A percentile compares a stretch with the other conserved stretches of the same genome.
Conservation (phyloP, 2,113 vertebrate genomes). For the Macquaria australasica region DNA sequence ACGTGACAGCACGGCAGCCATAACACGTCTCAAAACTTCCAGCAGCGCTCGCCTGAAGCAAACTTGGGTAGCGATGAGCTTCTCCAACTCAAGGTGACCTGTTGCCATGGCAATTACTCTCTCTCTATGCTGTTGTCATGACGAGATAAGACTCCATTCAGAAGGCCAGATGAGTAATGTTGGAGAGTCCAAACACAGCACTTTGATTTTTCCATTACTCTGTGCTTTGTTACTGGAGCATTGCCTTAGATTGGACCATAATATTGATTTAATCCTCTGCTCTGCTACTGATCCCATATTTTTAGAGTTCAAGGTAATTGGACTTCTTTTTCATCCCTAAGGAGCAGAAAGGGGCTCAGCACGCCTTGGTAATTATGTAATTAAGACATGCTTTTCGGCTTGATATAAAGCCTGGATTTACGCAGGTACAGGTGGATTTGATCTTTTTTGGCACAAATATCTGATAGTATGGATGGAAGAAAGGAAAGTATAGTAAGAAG, state of each 20-base stretch:
- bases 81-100: constrained; percentile 75
- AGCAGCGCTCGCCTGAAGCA: constrained; percentile 30
- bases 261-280: constrained; percentile 74
- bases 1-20: background rate
- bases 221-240: constrained; percentile 70
- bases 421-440: constrained; percentile 4
- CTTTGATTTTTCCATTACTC: constrained; percentile 77
- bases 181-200: constrained; percentile 63
- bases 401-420: constrained; percentile 31
- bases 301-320: constrained; percentile 68
- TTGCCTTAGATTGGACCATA: constrained; percentile 65
- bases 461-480: background rate
- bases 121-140: constrained; percentile 64
- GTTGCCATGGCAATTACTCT: constrained; percentile 74
- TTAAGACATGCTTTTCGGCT: constrained; percentile 31
- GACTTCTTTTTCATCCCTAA: constrained; percentile 44
- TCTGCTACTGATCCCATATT: constrained; percentile 49
- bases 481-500: background rate
- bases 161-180: constrained; percentile 62
- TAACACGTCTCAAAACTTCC: constrained; percentile 14
- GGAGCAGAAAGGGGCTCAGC: constrained; percentile 34
- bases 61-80: constrained; percentile 26
- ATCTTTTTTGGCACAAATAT: constrained; percentile 20
- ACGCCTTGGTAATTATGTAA: constrained; percentile 43
- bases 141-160: constrained; percentile 72